phyloP scores from a whole-genome alignment of 2,888 invertebrate genomes.

The Idaea straminata region DNA sequence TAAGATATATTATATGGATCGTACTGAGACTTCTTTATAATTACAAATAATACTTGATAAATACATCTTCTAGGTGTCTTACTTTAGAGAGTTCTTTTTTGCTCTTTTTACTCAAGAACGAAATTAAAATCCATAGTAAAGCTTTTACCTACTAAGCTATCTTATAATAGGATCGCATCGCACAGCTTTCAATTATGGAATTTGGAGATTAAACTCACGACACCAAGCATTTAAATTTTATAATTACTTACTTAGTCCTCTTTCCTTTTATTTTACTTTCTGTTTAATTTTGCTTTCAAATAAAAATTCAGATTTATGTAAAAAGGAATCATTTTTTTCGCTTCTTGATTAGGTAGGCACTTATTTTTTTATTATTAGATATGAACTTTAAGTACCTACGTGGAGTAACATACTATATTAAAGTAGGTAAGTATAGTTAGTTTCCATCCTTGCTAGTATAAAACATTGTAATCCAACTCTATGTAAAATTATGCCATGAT shows the following conservation, averaged over 20 bases:
- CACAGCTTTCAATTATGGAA: constrained; percentile 1
- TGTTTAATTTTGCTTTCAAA: neutral
- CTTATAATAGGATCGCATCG: neutral
- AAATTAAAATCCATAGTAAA: neutral
- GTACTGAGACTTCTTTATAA: no score
- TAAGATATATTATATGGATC: no score
- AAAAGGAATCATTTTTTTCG: constrained; percentile 7
- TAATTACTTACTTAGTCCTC: constrained; percentile 1
- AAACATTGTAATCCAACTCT: no score
- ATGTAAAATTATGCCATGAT: no score
- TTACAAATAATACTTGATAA: no score
- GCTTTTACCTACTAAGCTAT: neutral
- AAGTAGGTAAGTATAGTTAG: no score
- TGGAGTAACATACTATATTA: no score
- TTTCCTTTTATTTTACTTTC: neutral
- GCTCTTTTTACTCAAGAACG: neutral
- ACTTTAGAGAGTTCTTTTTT: neutral
- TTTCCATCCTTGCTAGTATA: no score
- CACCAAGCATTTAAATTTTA: neutral
- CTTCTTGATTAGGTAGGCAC: constrained; percentile 7
- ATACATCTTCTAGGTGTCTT: no score
- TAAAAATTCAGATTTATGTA: neutral
- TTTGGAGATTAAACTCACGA: neutral
- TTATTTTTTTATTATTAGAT: constrained; percentile 12
- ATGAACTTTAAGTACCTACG: neutral